Evolutionary conservation across 2,113 vertebrate species (phyloP), one percentile per base, ranked within the genome.

Genomic region (Morone saxatilis): DNA sequence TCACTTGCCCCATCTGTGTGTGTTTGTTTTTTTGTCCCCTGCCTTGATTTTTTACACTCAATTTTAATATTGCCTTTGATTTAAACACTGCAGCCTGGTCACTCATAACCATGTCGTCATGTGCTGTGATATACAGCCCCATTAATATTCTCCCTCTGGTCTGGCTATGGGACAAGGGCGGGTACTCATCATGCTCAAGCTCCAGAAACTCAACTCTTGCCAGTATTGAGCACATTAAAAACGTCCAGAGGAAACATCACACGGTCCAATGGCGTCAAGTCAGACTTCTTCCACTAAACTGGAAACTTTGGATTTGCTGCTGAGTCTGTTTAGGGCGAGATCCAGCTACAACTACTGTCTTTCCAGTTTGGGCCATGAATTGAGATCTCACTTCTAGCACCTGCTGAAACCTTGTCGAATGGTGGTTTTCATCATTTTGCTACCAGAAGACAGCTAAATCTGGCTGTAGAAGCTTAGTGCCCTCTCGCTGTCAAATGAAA

Each of bases 191-290:
- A 48, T 7, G 57, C 62, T 85, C 12, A 41, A 73, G 31, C 60
- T 57, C 16, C 16, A 82, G 31, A 85, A 70, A 48, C 54, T 71
- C 72, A 36, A n/a, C 14, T 72, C 16, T 56, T 69, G 59, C 85
- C 88, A 91, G 80, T 9, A 16, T 4, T 9, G 65, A 84, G 71
- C 77, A 65, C 71, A 67, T 74, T 76, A 76, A 48, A 25, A 80
- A 76, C 43, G 50, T 70, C 86, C 68, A 83, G 77, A 85, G 90
- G 87, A 88, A 88, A 83, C 56, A 78, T 91, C 61, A 31, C 75
- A 69, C n/a, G 69, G 41, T 85, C 76, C 84, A 86, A 76, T 59
- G 31, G 75, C 22, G 3, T 57, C 11, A 43, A 83, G 60, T 75
- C 73, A 63, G 71, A 25, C 70, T 56, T 67, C 75, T 54, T 53